Percentiles rank a stretch among this genome's conserved stretches.
These are phyloP conservation scores for Muscina levida DNA, from an alignment of 2,888 invertebrate species.

Conservation along the genomic window DNA sequence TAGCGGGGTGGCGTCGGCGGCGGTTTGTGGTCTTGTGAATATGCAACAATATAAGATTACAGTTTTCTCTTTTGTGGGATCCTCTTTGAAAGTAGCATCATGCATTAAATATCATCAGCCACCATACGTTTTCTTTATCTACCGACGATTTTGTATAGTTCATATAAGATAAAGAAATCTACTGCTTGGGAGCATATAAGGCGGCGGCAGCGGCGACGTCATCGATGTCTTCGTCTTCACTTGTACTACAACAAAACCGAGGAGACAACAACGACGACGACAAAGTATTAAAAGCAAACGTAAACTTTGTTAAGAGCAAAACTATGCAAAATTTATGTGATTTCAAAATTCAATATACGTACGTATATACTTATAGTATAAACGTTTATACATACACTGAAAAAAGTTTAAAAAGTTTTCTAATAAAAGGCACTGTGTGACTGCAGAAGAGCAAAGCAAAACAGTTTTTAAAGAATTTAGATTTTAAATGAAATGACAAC, in stretches of 20 bases:
- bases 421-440: slow-evolving; percentile 11
- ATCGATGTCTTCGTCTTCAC: neutral
- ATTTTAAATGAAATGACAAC: neutral
- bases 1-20: too few species aligned
- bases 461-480: slow-evolving; percentile 27
- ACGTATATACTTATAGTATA: neutral
- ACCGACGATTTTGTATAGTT: neutral
- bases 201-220: neutral
- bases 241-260: neutral
- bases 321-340: slow-evolving; percentile 38
- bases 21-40: too few species aligned
- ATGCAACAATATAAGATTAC: slow-evolving; percentile 2
- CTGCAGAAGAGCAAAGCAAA: neutral
- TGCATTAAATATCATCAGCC: neutral
- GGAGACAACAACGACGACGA: neutral
- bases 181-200: neutral
- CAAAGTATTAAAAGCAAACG: slow-evolving; percentile 16
- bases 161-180: neutral
- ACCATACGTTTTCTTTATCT: neutral
- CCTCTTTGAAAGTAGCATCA: neutral
- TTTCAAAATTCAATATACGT: slow-evolving; percentile 39
- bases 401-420: slow-evolving; percentile 21
- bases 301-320: slow-evolving; percentile 30
- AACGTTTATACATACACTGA: neutral
- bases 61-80: neutral